Evolutionary conservation across 2,888 invertebrate species (phyloP).

Genomic region (Dermolepida albohirtum): DNA sequence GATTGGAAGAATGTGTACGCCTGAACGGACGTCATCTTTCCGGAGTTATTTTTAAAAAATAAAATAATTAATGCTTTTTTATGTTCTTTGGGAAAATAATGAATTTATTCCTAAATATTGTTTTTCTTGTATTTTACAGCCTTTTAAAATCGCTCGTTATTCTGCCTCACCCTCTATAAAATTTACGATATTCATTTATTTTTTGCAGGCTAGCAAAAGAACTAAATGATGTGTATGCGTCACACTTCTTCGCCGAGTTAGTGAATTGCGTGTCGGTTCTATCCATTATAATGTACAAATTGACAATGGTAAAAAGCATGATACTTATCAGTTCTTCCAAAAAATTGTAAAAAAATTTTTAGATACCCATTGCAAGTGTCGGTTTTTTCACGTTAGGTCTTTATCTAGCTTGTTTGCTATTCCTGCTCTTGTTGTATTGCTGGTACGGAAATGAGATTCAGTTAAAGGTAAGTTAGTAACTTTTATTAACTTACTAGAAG

Average conservation of each 20-base stretch:
- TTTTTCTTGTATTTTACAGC: too few species aligned
- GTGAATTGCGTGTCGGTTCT: background rate
- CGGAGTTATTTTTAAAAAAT: too few species aligned
- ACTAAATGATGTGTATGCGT: background rate
- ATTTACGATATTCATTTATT: slow-evolving; percentile 1
- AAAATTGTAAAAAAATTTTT: too few species aligned
- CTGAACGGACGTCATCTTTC: too few species aligned
- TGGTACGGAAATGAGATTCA: slow-evolving; percentile 17
- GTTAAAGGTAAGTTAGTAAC: slow-evolving; percentile 7
- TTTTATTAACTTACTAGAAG: background rate
- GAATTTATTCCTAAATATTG: too few species aligned
- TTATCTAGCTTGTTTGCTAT: background rate
- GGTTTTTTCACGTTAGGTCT: background rate
- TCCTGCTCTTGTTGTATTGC: slow-evolving; percentile 1
- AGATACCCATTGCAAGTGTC: too few species aligned
- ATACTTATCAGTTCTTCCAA: too few species aligned
- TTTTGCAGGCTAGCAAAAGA: slow-evolving; percentile 6
- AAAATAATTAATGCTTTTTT: too few species aligned
- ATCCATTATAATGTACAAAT: background rate
- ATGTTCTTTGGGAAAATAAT: too few species aligned
- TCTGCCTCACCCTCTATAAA: too few species aligned
- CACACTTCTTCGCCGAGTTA: slow-evolving; percentile 1
- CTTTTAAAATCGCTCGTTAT: too few species aligned
- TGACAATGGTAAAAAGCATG: background rate
- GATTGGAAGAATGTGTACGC: too few species aligned